These are phyloP conservation scores for Elegia similella DNA, from an alignment of 2,888 invertebrate genomes.

Conservation along the genomic window DNA sequence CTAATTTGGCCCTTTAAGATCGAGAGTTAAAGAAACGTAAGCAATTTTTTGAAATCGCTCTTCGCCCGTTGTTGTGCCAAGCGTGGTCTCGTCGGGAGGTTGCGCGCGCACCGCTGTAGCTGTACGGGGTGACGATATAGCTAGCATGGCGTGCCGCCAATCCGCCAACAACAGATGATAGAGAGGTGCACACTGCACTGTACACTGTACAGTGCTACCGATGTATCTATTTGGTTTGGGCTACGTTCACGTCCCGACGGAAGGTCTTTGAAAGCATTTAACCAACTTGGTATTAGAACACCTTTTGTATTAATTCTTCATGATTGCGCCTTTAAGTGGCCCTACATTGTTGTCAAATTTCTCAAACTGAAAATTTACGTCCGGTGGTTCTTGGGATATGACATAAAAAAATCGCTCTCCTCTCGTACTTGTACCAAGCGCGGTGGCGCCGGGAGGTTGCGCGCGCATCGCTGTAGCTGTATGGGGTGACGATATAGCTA, in stretches of 20 bases:
- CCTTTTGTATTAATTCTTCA: too few species aligned
- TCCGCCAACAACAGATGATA: slow-evolving; percentile 5
- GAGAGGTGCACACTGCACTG: neutral
- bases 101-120: slow-evolving; percentile 60
- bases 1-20: too few species aligned
- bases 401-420: neutral
- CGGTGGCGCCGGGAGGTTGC: slow-evolving; percentile 40
- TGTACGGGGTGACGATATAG: slow-evolving; percentile 1
- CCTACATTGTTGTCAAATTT: too few species aligned
- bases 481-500: slow-evolving; percentile 1
- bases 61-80: neutral
- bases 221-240: neutral
- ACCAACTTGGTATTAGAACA: too few species aligned
- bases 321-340: too few species aligned
- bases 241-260: neutral
- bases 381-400: too few species aligned
- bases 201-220: neutral
- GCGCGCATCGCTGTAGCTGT: slow-evolving; percentile 51
- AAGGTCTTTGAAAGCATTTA: too few species aligned
- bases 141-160: slow-evolving; percentile 1
- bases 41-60: neutral
- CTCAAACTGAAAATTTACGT: too few species aligned
- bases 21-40: too few species aligned
- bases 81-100: slow-evolving; percentile 28
- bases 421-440: neutral